Evolutionary conservation across 2,888 invertebrate genomes (phyloP).

Genomic region (Nebria brevicollis): DNA sequence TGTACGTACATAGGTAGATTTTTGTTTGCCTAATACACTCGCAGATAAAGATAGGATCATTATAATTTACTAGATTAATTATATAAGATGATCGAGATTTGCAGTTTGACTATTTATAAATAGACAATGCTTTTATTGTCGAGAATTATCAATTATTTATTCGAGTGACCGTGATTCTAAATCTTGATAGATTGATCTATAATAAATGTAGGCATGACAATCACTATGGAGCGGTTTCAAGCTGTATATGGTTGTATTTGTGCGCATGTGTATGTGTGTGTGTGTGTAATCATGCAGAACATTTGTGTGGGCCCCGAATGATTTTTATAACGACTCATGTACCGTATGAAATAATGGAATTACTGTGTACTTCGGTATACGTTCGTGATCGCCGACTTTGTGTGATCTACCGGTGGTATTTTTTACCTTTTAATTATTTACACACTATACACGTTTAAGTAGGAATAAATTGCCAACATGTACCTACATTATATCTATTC

Average conservation of each 20-base stretch:
- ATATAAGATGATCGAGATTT: conserved; percentile 15
- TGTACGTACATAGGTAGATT: neutral
- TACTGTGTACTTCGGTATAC: conserved; percentile 30
- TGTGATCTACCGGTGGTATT: conserved; percentile 21
- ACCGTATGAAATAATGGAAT: conserved; percentile 62
- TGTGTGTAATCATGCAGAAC: conserved; percentile 12
- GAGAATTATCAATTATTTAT: conserved; percentile 17
- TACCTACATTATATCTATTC: neutral
- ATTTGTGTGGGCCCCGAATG: conserved; percentile 12
- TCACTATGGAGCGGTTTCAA: neutral
- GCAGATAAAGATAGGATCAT: neutral
- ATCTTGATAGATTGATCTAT: conserved; percentile 15
- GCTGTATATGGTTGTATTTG: neutral
- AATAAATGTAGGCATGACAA: neutral
- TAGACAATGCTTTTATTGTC: conserved; percentile 23
- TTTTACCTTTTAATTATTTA: conserved; percentile 16
- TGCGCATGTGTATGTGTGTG: neutral
- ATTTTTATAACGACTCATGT: conserved; percentile 55
- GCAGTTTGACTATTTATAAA: conserved; percentile 5
- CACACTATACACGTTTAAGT: neutral
- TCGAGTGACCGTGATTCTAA: conserved; percentile 17
- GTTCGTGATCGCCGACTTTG: conserved; percentile 23
- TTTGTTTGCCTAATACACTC: neutral
- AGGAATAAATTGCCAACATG: neutral
- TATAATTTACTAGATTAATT: conserved; percentile 18